Base-by-base conservation (phyloP, 1,140 invertebrate species). In the Mylabris phalerata region DNA sequence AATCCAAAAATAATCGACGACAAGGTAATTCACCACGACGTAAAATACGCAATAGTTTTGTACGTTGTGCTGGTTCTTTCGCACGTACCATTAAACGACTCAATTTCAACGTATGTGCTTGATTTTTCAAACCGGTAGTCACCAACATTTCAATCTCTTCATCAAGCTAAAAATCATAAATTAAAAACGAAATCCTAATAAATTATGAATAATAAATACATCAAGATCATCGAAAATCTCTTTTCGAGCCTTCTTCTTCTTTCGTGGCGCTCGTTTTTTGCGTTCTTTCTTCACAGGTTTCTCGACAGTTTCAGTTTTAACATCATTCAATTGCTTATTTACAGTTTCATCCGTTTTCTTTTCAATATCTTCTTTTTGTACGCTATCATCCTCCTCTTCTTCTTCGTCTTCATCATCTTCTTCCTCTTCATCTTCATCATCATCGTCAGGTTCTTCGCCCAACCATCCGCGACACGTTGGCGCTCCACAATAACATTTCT, bases 401-500 rank as follows among this genome's bases (percentile, higher is more conserved):
- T 68, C 62, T 25, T 64, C 70, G 10, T 73, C 71, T 55, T 72
- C 68, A n/a, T 73, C 69, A 55, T 76, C 76, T 56, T 76, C 76
- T 65, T 80, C 78, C 62, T 85, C 79, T 51, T 84, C 81, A 55
- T 67, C 78, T 52, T 73, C 80, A 58, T 78, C 81, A 59, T 76
- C 82, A 60, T 86, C 83, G 42, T 87, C 84, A 1, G 89, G 89
- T 61, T 90, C 85, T 50, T 89, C 88, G 6, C 95, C 95, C 52
- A 98, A 93, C 86, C 91, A 95, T 4, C 96, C 95, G 5, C 93
- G 83, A 73, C 96, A 98, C 62, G 85, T 88, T 3, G 79, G 62
- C 3, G 92, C 80, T 63, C 90, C 92, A 73, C 96, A 98, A 74
- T 83, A 97, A 78, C 96, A 98, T 58, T 87, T 88, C 75, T 98